Conservation (phyloP, 92 coral and sea anemone genomes). For the Phenganax subtilis region DNA sequence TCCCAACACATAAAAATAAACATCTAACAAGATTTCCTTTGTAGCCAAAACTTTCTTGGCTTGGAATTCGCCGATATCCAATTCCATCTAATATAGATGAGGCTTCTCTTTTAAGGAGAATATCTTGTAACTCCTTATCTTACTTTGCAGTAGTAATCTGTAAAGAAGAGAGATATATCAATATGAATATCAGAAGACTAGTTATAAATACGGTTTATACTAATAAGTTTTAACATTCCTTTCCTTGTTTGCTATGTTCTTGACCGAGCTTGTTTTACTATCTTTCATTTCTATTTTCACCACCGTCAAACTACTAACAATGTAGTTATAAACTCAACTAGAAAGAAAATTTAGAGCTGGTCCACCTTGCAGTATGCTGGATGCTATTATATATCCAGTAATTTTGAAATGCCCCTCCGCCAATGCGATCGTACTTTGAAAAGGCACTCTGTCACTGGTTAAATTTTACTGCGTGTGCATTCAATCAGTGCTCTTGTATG, state of each 20-base stretch:
- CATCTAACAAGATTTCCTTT: neutral
- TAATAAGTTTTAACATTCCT: neutral
- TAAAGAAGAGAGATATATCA: neutral
- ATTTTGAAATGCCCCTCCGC: constrained; percentile 10
- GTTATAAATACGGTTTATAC: too few relatives aligned
- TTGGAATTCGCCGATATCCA: neutral
- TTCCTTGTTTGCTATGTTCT: neutral
- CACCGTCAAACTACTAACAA: neutral
- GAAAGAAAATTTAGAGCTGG: neutral
- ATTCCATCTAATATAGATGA: neutral
- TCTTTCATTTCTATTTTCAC: neutral
- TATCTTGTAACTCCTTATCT: neutral
- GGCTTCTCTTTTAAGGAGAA: neutral
- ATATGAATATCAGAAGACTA: neutral
- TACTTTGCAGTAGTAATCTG: neutral
- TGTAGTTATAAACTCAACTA: neutral
- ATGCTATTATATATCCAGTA: neutral
- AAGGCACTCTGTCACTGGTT: neutral
- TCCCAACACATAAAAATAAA: neutral
- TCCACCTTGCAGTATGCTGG: constrained; percentile 13
- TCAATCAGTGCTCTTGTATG: too few relatives aligned
- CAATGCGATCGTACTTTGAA: neutral
- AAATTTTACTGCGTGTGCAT: too few relatives aligned
- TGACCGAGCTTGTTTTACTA: neutral
- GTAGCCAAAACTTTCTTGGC: neutral